A percentile compares a stretch with the other conserved stretches of the same genome.
phyloP scores from a whole-genome alignment of 2,888 invertebrate genomes.

The Acrobasis consociella region DNA sequence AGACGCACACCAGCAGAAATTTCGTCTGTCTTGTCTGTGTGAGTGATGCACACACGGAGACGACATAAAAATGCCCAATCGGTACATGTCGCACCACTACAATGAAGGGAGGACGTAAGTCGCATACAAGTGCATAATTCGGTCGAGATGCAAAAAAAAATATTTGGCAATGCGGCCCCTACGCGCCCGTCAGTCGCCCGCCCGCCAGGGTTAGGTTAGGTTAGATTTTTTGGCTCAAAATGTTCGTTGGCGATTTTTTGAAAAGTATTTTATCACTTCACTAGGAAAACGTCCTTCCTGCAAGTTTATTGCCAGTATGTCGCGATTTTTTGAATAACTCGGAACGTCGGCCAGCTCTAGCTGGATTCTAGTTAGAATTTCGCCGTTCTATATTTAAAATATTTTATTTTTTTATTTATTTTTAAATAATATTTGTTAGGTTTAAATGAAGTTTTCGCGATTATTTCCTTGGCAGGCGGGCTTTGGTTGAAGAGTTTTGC shows the following conservation, averaged over 20 bases:
- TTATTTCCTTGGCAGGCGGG: constrained; percentile 52
- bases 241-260: constrained; percentile 77
- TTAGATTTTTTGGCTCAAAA: constrained; percentile 83
- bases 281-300: constrained; percentile 69
- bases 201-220: constrained; percentile 82
- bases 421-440: constrained; percentile 49
- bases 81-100: constrained; percentile 81
- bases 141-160: constrained; percentile 83
- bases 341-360: constrained; percentile 52
- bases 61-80: constrained; percentile 77
- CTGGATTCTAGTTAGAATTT: constrained; percentile 64
- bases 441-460: constrained; percentile 51
- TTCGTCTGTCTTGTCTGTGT: constrained; percentile 65
- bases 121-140: constrained; percentile 84
- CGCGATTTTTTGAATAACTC: constrained; percentile 73
- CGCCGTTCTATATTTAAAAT: constrained; percentile 40
- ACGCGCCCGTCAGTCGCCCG: constrained; percentile 82
- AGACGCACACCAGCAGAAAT: constrained; percentile 69
- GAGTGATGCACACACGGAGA: constrained; percentile 70
- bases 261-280: constrained; percentile 69
- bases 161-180: constrained; percentile 83
- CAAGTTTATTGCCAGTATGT: constrained; percentile 64
- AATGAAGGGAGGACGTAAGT: constrained; percentile 81
- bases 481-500: constrained; percentile 47
- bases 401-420: constrained; percentile 42